These are phyloP conservation scores for Ceratosolen solmsi DNA, from an alignment of 1,140 invertebrate species.

Conservation along the genomic window DNA sequence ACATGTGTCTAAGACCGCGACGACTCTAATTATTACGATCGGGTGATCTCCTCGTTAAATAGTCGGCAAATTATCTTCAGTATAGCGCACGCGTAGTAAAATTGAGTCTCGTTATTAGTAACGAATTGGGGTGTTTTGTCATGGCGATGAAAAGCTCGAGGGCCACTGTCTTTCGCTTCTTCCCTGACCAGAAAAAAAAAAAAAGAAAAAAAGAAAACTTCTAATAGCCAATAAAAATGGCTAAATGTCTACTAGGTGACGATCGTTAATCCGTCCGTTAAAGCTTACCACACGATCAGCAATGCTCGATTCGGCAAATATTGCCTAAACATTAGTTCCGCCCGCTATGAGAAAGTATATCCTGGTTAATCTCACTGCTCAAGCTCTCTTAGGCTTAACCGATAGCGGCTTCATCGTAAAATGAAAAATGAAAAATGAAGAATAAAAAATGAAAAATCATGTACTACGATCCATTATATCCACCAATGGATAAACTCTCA, in stretches of 20 bases:
- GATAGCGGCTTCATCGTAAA: no score
- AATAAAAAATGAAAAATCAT: no score
- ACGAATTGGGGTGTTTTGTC: neutral
- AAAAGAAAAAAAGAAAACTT: slow-evolving; percentile 13
- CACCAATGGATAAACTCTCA: no score
- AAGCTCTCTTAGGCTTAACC: no score
- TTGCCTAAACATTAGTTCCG: neutral
- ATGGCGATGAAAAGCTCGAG: slow-evolving; percentile 3
- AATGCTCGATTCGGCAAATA: slow-evolving; percentile 47
- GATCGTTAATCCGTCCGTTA: slow-evolving; percentile 36
- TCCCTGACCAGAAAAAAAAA: neutral
- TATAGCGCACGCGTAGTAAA: slow-evolving; percentile 26
- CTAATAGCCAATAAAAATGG: slow-evolving; percentile 47
- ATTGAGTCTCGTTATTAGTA: slow-evolving; percentile 36
- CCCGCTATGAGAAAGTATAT: neutral
- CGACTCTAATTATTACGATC: neutral
- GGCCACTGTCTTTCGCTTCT: neutral
- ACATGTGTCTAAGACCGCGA: neutral
- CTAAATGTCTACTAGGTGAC: slow-evolving; percentile 36
- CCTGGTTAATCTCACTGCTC: neutral
- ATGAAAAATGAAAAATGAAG: no score
- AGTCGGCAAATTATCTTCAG: slow-evolving; percentile 28
- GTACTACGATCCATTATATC: no score
- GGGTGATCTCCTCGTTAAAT: slow-evolving; percentile 32
- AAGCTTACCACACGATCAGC: slow-evolving; percentile 44